Base-by-base conservation (phyloP, 2,888 invertebrate species). In the Sinopyrophorus schimmeli region DNA sequence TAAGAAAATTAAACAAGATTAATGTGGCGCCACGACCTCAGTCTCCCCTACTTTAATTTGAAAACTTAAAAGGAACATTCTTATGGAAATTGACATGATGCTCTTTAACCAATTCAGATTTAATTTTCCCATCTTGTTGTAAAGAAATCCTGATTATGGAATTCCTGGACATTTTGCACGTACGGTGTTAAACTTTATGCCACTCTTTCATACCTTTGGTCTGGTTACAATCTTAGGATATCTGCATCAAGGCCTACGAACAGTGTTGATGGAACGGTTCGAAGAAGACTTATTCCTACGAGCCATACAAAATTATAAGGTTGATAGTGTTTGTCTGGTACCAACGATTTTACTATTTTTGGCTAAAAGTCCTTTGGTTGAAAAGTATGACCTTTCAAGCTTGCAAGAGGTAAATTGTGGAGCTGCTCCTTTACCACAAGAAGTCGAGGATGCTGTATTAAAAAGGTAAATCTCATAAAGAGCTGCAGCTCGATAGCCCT, bases 381-480 rank as follows among this genome's bases (percentile, higher is more conserved):
- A 79, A 6, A 79, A 84, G 50, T 89, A 84, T 64, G 83, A 91
- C 68, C 71, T 92, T 37, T 80, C 82, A 0, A 82, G 81, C 2
- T 65, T 91, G 1, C 76, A 79, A 57, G 76, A 78, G 15, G 74
- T 89, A 30, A 77, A 84, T 68, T 82, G 83, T 60, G 89, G 87
- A 1, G 90, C 90, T 2, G 89, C 91, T 0, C 87, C 91, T 0
- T 73, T 90, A n/a, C 18, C 27, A 84, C 65, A 87, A 88, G 0
- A 82, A 84, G 14, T 76, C 83, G 38, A 35, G 24, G 43, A 55
- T 12, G 18, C 24, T 16, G 42, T 56, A 5, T 32, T 27, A 16
- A 30, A 51, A 24, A 16, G 53, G 51, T 54, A 49, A 43, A 18
- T 5, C 18, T 4, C 6, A 18, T 6, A 18, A 18, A 18, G 6